Conservation (phyloP, 2,888 invertebrate species). For the Cheilosia soror region DNA sequence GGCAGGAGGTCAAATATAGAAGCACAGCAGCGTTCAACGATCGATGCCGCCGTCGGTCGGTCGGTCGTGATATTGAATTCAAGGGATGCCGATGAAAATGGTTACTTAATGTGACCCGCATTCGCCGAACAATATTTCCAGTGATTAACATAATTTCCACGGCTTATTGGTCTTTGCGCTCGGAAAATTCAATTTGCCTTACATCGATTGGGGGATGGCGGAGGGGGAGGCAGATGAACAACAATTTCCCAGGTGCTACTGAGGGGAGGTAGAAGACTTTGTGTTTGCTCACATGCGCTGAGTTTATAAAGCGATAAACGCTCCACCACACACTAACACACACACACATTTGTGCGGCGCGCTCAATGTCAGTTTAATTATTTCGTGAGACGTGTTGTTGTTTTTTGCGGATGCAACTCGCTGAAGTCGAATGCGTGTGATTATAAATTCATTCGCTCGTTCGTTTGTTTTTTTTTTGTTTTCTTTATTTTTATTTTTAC, state of each 20-base stretch:
- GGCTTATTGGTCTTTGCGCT: slow-evolving; percentile 41
- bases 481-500: slow-evolving; percentile 1
- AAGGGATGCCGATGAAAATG: slow-evolving; percentile 29
- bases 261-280: slow-evolving; percentile 11
- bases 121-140: slow-evolving; percentile 44
- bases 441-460: slow-evolving; percentile 23
- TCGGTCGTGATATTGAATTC: not conserved
- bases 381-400: slow-evolving; percentile 40
- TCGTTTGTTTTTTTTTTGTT: slow-evolving; percentile 12
- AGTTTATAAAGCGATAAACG: slow-evolving; percentile 45
- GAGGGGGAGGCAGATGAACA: not conserved
- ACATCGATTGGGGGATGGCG: not conserved
- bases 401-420: slow-evolving; percentile 48
- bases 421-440: slow-evolving; percentile 27
- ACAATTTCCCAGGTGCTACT: slow-evolving; percentile 40
- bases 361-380: slow-evolving; percentile 58
- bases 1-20: slow-evolving; percentile 29
- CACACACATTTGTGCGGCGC: not conserved
- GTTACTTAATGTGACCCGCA: slow-evolving; percentile 46
- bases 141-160: slow-evolving; percentile 58
- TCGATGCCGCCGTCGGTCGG: too few species aligned
- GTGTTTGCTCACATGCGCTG: slow-evolving; percentile 10
- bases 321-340: not conserved
- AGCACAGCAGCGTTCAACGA: not conserved
- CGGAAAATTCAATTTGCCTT: slow-evolving; percentile 44